A percentile compares a stretch with the other conserved stretches of the same genome.
These are phyloP conservation scores for Chrysodeixis includens DNA, from an alignment of 2,888 invertebrate species.

Conservation along the genomic window DNA sequence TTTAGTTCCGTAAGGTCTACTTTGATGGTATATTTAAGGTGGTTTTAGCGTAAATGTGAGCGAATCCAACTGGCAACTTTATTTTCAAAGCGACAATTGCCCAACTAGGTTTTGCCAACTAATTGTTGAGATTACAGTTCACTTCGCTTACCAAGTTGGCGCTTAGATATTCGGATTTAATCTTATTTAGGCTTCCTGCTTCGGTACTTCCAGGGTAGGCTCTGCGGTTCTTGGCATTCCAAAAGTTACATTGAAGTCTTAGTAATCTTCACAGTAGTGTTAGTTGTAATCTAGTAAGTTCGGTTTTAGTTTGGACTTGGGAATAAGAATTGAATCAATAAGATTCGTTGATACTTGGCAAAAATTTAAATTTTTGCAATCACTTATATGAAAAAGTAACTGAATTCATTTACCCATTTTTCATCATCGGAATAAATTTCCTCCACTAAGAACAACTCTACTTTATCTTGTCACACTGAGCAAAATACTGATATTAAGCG, in stretches of 20 bases:
- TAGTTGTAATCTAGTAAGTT: not conserved
- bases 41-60: conserved; percentile 71
- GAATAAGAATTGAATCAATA: not conserved
- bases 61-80: conserved; percentile 79
- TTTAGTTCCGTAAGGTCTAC: conserved; percentile 43
- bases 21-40: conserved; percentile 47
- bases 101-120: conserved; percentile 82
- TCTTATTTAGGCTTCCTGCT: conserved; percentile 51
- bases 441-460: too few relatives aligned
- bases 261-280: not conserved
- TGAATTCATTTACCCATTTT: too few relatives aligned
- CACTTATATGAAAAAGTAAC: too few relatives aligned
- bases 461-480: too few relatives aligned
- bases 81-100: conserved; percentile 85
- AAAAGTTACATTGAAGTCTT: not conserved
- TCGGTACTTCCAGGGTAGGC: conserved; percentile 20
- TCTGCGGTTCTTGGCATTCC: conserved; percentile 12
- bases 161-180: conserved; percentile 71
- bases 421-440: not conserved
- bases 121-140: conserved; percentile 84
- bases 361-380: too few relatives aligned
- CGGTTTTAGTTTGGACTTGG: not conserved
- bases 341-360: too few relatives aligned
- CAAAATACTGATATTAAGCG: too few relatives aligned
- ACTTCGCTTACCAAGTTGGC: conserved; percentile 65